phyloP scores from a whole-genome alignment of 2,888 invertebrate genomes.

The Lottia scabra region DNA sequence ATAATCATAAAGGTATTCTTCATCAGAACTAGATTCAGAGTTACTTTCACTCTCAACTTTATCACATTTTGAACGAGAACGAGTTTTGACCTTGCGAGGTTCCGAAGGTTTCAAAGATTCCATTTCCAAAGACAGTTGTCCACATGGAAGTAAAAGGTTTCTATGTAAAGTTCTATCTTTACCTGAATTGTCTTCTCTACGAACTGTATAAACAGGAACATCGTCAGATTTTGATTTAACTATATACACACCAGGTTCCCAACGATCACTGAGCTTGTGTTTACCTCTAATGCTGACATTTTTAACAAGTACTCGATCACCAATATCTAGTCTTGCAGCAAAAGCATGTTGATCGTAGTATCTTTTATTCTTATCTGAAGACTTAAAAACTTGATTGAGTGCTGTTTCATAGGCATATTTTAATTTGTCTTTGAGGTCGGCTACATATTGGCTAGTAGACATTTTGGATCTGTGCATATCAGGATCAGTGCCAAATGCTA shows the following conservation, averaged over 20 bases:
- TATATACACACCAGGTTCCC: background rate
- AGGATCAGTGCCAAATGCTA: conserved; percentile 15
- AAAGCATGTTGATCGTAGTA: conserved; percentile 7
- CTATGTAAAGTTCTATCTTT: no score
- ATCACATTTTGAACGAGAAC: no score
- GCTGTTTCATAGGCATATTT: conserved; percentile 14
- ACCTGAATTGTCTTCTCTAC: no score
- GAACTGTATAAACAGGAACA: no score
- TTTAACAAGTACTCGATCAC: conserved; percentile 15
- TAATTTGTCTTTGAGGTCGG: background rate
- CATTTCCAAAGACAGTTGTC: no score
- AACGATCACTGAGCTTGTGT: background rate
- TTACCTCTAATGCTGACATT: background rate
- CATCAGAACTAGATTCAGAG: no score
- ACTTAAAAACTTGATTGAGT: background rate
- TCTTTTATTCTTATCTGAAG: conserved; percentile 6
- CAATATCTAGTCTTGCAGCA: conserved; percentile 10
- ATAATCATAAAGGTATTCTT: no score
- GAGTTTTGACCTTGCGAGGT: no score
- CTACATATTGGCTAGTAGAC: conserved; percentile 1
- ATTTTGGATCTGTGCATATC: background rate
- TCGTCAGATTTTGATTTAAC: no score
- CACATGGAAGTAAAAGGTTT: no score
- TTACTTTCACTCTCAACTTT: no score
- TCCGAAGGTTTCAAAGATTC: no score